These are phyloP conservation scores for Apis laboriosa DNA, from an alignment of 1,140 invertebrate genomes.

Conservation along the genomic window DNA sequence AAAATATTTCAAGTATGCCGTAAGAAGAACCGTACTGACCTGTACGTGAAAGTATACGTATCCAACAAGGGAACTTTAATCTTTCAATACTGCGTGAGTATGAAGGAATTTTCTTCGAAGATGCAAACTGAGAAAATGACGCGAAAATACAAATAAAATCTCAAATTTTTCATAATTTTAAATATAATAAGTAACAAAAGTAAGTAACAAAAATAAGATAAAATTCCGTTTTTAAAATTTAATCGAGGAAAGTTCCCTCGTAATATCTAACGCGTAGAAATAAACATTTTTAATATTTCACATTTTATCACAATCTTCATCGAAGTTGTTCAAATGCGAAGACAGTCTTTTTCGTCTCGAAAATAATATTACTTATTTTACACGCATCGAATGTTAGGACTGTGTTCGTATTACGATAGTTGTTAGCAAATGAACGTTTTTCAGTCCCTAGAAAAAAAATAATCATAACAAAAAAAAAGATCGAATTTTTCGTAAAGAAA, in stretches of 20 bases:
- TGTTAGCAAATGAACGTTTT: conserved; percentile 52
- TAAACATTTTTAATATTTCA: conserved; percentile 63
- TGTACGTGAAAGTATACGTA: conserved; percentile 68
- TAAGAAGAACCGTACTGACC: conserved; percentile 52
- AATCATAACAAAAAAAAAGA: conserved; percentile 20
- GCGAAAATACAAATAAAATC: conserved; percentile 48
- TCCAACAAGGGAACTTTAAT: conserved; percentile 59
- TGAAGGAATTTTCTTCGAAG: conserved; percentile 62
- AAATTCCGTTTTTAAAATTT: conserved; percentile 22
- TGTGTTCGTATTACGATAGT: conserved; percentile 60
- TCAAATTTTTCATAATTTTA: conserved; percentile 40
- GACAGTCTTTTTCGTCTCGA: conserved; percentile 61
- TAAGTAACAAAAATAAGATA: conserved; percentile 8
- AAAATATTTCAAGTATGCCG: conserved; percentile 43
- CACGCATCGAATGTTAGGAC: conserved; percentile 56
- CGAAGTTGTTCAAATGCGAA: conserved; percentile 52
- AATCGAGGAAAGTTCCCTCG: conserved; percentile 64
- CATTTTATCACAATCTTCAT: conserved; percentile 60
- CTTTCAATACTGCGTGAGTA: conserved; percentile 47
- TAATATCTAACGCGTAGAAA: conserved; percentile 45
- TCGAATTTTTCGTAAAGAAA: conserved; percentile 46
- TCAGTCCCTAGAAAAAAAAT: conserved; percentile 47
- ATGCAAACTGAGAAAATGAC: conserved; percentile 3
- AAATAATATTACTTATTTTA: conserved; percentile 54
- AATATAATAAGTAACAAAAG: background rate